phyloP scores from a whole-genome alignment of 2,888 invertebrate species.

The Tetropium fuscum region DNA sequence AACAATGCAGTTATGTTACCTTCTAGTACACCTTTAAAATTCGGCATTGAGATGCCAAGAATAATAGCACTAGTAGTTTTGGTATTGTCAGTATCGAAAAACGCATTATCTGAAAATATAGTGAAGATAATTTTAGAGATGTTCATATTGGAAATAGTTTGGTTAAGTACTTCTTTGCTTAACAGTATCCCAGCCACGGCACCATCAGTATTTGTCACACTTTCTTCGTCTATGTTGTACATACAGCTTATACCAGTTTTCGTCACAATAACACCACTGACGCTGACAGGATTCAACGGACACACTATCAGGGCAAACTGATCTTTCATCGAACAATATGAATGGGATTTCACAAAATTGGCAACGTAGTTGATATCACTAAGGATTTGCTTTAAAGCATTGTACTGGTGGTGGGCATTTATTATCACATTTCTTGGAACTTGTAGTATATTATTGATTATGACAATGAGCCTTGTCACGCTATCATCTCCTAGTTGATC shows the following conservation, averaged over 20 bases:
- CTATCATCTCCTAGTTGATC: conserved; percentile 4
- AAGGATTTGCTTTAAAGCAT: conserved; percentile 3
- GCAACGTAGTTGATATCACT: neutral
- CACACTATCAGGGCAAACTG: conserved; percentile 7
- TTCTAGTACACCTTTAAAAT: conserved; percentile 19
- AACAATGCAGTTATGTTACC: conserved; percentile 26
- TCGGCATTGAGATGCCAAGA: conserved; percentile 36
- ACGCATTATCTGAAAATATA: conserved; percentile 40
- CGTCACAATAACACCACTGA: neutral
- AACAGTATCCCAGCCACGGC: conserved; percentile 34
- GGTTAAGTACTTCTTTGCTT: conserved; percentile 38
- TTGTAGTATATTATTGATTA: conserved; percentile 29
- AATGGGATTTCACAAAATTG: neutral
- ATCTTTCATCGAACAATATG: neutral
- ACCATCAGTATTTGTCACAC: conserved; percentile 1
- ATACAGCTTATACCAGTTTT: neutral
- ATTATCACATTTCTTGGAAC: neutral
- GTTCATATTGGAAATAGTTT: conserved; percentile 25
- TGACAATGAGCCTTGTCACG: conserved; percentile 18
- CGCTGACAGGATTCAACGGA: neutral
- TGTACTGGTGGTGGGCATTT: neutral
- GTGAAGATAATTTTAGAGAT: conserved; percentile 41
- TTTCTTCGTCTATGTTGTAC: neutral
- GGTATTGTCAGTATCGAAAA: conserved; percentile 37
- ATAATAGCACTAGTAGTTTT: conserved; percentile 7